A percentile compares a stretch with the other conserved stretches of the same genome.
These are phyloP conservation scores for Sepioteuthis lessoniana DNA, from an alignment of 2,888 invertebrate genomes.

Conservation along the genomic window DNA sequence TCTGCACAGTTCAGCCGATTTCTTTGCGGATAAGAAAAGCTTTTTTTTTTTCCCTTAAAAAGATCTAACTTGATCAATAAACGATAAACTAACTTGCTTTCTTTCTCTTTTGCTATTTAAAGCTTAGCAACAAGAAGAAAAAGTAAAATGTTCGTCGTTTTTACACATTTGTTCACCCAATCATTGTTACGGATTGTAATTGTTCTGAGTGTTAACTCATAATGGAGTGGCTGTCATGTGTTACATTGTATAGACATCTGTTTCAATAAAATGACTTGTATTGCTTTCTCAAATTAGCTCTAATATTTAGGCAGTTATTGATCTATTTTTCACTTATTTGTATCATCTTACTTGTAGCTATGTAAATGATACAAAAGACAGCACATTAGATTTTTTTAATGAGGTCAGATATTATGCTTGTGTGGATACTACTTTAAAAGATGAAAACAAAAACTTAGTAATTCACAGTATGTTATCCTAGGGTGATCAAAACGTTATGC, in stretches of 20 bases:
- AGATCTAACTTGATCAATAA: neutral
- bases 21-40: too few species aligned
- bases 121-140: neutral
- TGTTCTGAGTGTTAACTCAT: neutral
- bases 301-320: constrained; percentile 9
- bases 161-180: neutral
- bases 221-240: neutral
- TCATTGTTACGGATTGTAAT: neutral
- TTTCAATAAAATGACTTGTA: neutral
- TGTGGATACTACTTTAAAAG: neutral
- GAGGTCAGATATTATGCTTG: neutral
- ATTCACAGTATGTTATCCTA: neutral
- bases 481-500: too few species aligned
- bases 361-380: neutral
- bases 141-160: neutral
- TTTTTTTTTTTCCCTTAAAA: neutral
- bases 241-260: neutral
- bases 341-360: neutral
- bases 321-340: neutral
- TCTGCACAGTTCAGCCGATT: neutral
- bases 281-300: neutral
- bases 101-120: neutral
- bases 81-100: neutral
- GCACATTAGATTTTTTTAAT: neutral
- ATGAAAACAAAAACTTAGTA: too few species aligned